phyloP scores from a whole-genome alignment of 1,140 invertebrate species.

The Conopomorpha cramerella region DNA sequence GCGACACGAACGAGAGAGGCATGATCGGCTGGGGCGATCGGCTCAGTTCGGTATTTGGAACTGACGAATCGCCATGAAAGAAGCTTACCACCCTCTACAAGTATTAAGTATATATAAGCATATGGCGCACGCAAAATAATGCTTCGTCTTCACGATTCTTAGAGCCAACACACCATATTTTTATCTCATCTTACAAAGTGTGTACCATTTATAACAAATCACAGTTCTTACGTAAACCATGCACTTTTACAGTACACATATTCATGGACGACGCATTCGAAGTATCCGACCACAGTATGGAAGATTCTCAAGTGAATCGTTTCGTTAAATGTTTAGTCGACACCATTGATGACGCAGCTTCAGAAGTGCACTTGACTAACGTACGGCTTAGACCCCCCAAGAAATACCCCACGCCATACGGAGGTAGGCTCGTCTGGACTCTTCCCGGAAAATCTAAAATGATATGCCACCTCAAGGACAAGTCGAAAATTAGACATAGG shows the following conservation, averaged over 20 bases:
- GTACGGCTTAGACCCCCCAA: slow-evolving; percentile 87
- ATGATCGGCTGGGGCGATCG: too few species aligned
- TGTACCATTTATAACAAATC: too few species aligned
- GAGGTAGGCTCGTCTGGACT: slow-evolving; percentile 92
- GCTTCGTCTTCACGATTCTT: too few species aligned
- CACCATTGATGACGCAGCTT: slow-evolving; percentile 93
- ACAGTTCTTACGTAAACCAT: too few species aligned
- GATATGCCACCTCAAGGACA: slow-evolving; percentile 98
- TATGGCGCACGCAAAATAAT: too few species aligned
- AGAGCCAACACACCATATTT: too few species aligned
- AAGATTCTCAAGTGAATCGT: slow-evolving; percentile 92
- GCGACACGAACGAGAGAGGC: too few species aligned
- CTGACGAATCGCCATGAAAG: too few species aligned
- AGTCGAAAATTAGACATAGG: slow-evolving; percentile 93
- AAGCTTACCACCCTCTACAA: too few species aligned
- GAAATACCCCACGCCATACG: slow-evolving; percentile 94
- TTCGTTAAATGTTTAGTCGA: slow-evolving; percentile 92
- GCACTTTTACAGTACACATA: slow-evolving; percentile 92
- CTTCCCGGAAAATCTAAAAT: slow-evolving; percentile 97
- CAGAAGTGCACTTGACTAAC: slow-evolving; percentile 90
- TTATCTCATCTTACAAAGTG: too few species aligned
- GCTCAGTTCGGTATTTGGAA: too few species aligned
- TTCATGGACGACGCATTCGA: slow-evolving; percentile 99
- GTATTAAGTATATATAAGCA: too few species aligned
- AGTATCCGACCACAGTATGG: slow-evolving; percentile 88